Evolutionary conservation across 2,888 invertebrate genomes (phyloP).

Genomic region (Pogonocherus hispidulus): DNA sequence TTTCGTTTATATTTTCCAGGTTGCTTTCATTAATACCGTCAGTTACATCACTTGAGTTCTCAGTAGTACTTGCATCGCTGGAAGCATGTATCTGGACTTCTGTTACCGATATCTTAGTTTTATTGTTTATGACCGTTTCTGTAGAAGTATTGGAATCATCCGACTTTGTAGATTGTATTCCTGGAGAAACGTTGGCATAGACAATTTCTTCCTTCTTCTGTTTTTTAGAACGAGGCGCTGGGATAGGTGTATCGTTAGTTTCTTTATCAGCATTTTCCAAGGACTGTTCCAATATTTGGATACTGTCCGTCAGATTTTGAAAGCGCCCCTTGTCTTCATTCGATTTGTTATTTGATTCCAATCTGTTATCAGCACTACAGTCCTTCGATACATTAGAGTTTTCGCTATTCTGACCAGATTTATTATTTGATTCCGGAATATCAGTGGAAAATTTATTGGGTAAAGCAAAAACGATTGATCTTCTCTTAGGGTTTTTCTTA

Average conservation of each 20-base stretch:
- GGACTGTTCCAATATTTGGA: conserved; percentile 75
- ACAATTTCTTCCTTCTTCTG: conserved; percentile 59
- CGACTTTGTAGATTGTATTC: conserved; percentile 44
- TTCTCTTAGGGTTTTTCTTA: conserved; percentile 66
- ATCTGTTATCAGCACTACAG: conserved; percentile 48
- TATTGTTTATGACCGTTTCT: conserved; percentile 52
- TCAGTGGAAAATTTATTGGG: conserved; percentile 61
- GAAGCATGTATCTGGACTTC: conserved; percentile 61
- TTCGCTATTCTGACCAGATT: not conserved
- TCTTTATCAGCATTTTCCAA: conserved; percentile 57
- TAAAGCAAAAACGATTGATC: conserved; percentile 64
- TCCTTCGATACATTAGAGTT: conserved; percentile 10
- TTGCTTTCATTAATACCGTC: not conserved
- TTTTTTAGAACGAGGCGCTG: conserved; percentile 72
- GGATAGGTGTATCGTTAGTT: conserved; percentile 68
- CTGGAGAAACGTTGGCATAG: conserved; percentile 59
- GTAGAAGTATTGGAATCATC: conserved; percentile 51
- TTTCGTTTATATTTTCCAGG: conserved; percentile 1
- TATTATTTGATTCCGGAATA: conserved; percentile 17
- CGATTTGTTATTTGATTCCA: not conserved
- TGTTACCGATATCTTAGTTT: conserved; percentile 55
- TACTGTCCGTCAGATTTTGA: conserved; percentile 78
- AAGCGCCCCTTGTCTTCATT: conserved; percentile 68
- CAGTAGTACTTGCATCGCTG: conserved; percentile 11
- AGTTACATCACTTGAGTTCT: not conserved